Evolutionary conservation across 2,797 vertebrate genomes (phyloP).

Genomic region (Eulemur albifrons): DNA sequence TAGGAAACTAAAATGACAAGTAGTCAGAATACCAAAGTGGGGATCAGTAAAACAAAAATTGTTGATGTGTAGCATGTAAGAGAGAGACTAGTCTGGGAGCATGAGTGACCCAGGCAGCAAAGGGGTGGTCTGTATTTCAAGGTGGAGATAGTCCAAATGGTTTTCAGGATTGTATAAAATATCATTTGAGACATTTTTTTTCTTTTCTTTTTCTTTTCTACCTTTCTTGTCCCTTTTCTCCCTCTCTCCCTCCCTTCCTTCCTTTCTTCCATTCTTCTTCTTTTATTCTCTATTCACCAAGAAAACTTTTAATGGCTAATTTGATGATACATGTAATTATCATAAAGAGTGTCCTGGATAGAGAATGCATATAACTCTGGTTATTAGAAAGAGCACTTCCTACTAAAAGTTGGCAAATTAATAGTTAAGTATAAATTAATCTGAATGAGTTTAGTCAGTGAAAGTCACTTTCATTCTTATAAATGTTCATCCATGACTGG

Average conservation of each 20-base stretch:
- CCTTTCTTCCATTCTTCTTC: background rate
- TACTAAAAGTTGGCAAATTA: background rate
- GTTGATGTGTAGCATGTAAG: background rate
- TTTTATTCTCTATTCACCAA: background rate
- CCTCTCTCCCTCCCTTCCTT: background rate
- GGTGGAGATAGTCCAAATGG: background rate
- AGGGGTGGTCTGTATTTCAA: background rate
- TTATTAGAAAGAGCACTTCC: background rate
- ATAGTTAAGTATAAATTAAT: background rate
- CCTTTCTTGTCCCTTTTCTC: background rate
- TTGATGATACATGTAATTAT: background rate
- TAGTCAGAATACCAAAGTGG: background rate
- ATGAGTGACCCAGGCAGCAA: background rate
- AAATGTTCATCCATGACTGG: background rate
- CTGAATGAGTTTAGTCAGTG: background rate
- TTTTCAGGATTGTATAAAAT: background rate
- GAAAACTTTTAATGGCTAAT: background rate
- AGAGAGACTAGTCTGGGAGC: background rate
- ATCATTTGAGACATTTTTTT: background rate
- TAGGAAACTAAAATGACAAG: background rate
- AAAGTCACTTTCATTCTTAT: background rate
- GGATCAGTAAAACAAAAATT: background rate
- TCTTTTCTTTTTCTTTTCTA: background rate
- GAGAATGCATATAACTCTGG: background rate
- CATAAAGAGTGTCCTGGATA: background rate